A percentile compares a stretch with the other conserved stretches of the same genome.
Conservation (phyloP, 2,797 vertebrate species). For the Rhinatrema bivittatum region DNA sequence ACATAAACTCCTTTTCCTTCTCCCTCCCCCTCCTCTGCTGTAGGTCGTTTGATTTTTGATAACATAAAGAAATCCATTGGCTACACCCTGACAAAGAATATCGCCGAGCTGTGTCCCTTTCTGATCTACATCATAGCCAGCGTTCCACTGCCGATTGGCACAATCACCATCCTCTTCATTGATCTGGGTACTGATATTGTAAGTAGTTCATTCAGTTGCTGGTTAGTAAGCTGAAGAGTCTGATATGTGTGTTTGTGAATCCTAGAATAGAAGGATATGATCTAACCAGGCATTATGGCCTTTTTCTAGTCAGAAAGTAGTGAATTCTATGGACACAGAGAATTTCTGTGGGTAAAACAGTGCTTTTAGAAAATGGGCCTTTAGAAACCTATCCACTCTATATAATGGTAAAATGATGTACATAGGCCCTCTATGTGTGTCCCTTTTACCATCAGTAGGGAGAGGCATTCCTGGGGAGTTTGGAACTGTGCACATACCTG, state of each 20-base stretch:
- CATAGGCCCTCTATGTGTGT: too few relatives aligned
- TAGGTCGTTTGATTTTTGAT: constrained; percentile 71
- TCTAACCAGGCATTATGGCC: not conserved
- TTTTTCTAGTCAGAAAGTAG: too few relatives aligned
- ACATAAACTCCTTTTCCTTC: too few relatives aligned
- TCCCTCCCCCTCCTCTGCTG: too few relatives aligned
- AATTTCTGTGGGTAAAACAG: too few relatives aligned
- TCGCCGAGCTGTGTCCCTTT: constrained; percentile 67
- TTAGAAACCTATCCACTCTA: too few relatives aligned
- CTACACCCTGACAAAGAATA: constrained; percentile 70
- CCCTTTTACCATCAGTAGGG: too few relatives aligned
- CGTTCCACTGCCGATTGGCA: constrained; percentile 63
- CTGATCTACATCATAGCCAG: constrained; percentile 61
- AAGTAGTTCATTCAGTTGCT: constrained; percentile 22
- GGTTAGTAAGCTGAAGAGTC: not conserved
- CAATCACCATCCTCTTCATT: constrained; percentile 67
- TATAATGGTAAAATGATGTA: too few relatives aligned
- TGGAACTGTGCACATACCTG: too few relatives aligned
- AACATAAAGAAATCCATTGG: constrained; percentile 72
- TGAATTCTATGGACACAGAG: too few relatives aligned
- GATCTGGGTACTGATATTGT: constrained; percentile 70
- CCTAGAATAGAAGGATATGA: not conserved
- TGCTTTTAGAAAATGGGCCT: too few relatives aligned
- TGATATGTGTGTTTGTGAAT: not conserved
- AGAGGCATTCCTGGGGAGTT: too few relatives aligned